phyloP scores from a whole-genome alignment of 2,113 vertebrate species.

The Pandion haliaetus region DNA sequence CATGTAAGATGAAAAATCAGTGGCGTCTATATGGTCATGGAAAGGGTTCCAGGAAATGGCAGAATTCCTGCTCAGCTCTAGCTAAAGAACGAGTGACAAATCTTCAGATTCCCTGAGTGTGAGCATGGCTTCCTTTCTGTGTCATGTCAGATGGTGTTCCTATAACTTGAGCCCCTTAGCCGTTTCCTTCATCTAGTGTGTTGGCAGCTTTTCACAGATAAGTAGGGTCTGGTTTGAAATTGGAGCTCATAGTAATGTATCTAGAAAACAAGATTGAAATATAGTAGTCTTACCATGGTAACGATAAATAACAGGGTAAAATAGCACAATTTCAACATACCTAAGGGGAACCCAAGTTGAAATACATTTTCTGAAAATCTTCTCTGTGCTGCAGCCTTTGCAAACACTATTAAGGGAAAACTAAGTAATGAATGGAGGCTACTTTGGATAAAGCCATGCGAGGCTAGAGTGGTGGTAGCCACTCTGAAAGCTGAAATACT shows the following conservation, averaged over 20 bases:
- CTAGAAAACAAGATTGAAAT: background rate
- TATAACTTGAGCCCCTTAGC: background rate
- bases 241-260: background rate
- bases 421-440: background rate
- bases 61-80: background rate
- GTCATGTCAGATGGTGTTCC: background rate
- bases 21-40: background rate
- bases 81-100: background rate
- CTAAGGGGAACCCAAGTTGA: background rate
- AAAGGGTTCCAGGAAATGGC: background rate
- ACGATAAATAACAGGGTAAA: background rate
- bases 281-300: background rate
- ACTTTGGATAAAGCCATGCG: background rate
- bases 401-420: background rate
- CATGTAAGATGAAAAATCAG: background rate
- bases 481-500: background rate
- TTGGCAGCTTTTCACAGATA: background rate
- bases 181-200: background rate
- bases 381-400: background rate
- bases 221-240: background rate
- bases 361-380: background rate
- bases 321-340: background rate
- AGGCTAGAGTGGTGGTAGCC: background rate
- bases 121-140: background rate
- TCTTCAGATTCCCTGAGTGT: accelerated